Evolutionary conservation across 2,797 vertebrate species (phyloP).

Genomic region (Pseudochirops cupreus): DNA sequence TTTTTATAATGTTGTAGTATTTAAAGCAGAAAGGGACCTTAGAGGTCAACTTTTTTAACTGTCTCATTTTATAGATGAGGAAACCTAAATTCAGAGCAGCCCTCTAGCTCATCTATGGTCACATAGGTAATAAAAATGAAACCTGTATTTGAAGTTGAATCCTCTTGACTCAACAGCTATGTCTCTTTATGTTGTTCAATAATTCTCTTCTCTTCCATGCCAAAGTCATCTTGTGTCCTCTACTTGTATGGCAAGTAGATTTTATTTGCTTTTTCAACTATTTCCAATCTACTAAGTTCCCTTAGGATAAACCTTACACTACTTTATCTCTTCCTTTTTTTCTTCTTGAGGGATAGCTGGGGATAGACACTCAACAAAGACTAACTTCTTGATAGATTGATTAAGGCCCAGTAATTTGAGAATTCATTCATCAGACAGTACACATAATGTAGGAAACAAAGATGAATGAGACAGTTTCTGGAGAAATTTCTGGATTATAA

Average conservation of each 20-base stretch:
- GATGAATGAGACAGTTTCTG: not conserved
- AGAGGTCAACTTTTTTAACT: not conserved
- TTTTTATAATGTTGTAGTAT: not conserved
- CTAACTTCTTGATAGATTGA: not conserved
- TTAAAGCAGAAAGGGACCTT: not conserved
- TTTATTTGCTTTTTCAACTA: not conserved
- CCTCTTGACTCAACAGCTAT: not conserved
- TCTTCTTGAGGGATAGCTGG: not conserved
- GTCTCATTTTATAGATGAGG: not conserved
- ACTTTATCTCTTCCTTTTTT: not conserved
- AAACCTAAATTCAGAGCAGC: not conserved
- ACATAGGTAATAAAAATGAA: not conserved
- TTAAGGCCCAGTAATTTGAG: not conserved
- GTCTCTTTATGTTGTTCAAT: not conserved
- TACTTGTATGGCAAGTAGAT: not conserved
- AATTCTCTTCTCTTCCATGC: not conserved
- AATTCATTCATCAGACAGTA: not conserved
- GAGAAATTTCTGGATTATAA: not conserved
- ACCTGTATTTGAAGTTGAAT: not conserved
- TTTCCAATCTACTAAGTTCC: not conserved
- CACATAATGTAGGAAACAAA: not conserved
- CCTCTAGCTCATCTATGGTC: not conserved
- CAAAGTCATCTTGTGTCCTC: not conserved
- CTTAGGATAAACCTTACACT: not conserved
- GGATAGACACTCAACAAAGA: not conserved